Evolutionary conservation across 2,888 invertebrate genomes (phyloP).

Genomic region (Polia nebulosa): DNA sequence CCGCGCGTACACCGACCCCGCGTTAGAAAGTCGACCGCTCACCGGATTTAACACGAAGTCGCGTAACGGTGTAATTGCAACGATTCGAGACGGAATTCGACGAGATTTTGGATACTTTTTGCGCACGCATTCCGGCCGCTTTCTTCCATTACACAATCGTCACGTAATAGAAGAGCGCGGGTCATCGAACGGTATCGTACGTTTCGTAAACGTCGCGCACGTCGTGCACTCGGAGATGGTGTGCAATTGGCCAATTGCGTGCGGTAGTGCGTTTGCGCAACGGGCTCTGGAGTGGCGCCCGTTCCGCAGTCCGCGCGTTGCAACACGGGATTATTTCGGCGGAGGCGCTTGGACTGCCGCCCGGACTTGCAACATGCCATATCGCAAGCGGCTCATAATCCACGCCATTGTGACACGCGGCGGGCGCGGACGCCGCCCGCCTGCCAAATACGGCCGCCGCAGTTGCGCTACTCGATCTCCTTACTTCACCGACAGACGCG

Average conservation of each 20-base stretch:
- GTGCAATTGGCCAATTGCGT: conserved; percentile 85
- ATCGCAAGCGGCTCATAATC: conserved; percentile 90
- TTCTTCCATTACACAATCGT: conserved; percentile 89
- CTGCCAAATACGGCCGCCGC: conserved; percentile 85
- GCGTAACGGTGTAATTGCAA: conserved; percentile 90
- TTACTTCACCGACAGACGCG: conserved; percentile 74
- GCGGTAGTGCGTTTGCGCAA: conserved; percentile 84
- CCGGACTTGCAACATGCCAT: conserved; percentile 90
- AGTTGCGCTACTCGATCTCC: conserved; percentile 84
- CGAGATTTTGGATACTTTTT: conserved; percentile 87
- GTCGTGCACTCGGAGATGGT: conserved; percentile 71
- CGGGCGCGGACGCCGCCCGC: conserved; percentile 78
- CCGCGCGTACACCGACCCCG: conserved; percentile 89
- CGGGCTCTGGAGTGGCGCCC: conserved; percentile 87
- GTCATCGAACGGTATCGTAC: conserved; percentile 84
- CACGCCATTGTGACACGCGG: conserved; percentile 87
- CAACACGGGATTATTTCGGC: conserved; percentile 91
- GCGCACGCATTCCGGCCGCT: conserved; percentile 88
- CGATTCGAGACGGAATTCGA: conserved; percentile 86
- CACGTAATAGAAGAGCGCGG: conserved; percentile 82
- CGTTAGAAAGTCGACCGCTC: conserved; percentile 91
- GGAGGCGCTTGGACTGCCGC: conserved; percentile 89
- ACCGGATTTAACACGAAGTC: conserved; percentile 88
- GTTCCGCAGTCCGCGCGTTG: conserved; percentile 88
- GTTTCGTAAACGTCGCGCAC: conserved; percentile 79